Base-by-base conservation (phyloP, 2,113 vertebrate genomes). In the Leucoraja erinaceus region DNA sequence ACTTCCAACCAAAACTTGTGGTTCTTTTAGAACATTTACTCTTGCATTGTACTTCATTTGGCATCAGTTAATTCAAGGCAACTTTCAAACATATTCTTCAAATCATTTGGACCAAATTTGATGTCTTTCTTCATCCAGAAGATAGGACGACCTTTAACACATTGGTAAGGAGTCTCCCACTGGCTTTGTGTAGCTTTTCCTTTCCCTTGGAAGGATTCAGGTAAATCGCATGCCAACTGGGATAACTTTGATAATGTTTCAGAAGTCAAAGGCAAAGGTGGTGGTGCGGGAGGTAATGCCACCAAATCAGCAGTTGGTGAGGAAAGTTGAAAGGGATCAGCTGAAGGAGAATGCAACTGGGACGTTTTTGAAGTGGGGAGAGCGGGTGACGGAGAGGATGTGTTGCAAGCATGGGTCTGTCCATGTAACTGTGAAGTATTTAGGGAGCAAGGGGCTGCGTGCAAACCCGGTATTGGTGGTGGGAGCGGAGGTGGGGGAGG, bases 81-180 rank as follows among this genome's bases (percentile, higher is more conserved):
- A 6, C 66, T 0, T 20, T 38, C 61, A 47, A 47, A 5, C 20
- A 91, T 66, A 18, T 47, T 91, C 7, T 72, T 91, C 14, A 31
- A 72, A 70, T 31, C 63, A 47, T 72, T 33, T 91, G 18, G 38
- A 47, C 22, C 68, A 72, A n/a, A 66, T 96, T 94, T 98, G 93
- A 99, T 96, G 94, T 98, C 95, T 94, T 99, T 99, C 94, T 98
- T 97, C 99, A 99, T 99, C 98, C 98, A 99, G 93, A 97, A 99
- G 95, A 99, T 95, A 92, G 97, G 96, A 72, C 94, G 93, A 90
- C 99, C 98, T 95, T 95, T 97, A 93, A 95, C 94, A 16, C 99
- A 97, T 1, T 95, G 96, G 95, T 98, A 96, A 0, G 96, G 96
- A 0, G 97, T 98, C 83, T 97, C 95, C 75, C 95, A 95, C 38